Base-by-base conservation (phyloP, 2,888 invertebrate genomes). In the Drosophila putrida region DNA sequence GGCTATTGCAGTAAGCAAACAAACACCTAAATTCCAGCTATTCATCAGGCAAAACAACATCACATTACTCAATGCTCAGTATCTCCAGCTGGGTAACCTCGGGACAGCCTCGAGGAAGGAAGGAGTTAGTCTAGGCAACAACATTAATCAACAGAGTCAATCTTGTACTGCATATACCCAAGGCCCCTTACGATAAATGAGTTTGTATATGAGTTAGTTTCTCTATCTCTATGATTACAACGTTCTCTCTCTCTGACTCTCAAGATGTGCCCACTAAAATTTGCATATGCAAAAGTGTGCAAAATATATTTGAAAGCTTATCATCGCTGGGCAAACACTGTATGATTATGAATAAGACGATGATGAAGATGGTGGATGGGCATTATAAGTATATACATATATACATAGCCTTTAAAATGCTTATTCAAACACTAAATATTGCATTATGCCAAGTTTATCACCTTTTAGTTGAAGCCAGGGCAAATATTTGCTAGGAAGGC, bases 381-480 rank as follows among this genome's bases (percentile, higher is more conserved):
- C 36, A 13, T 44, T 54, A 35, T 6, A 33, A 11, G 33, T 33
- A 35, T 6, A 25, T 43, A 25, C 25, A 25, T 25, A 11, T 6
- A 25, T 43, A 25, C 25, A 25, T 25, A 11, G 43, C 75, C 70
- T 35, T 66, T 67, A 68, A 69, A 73, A 71, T 68, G 84, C 59
- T 66, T 71, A 44, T 57, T 67, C 70, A 75, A 82, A 78, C 85
- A 78, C 72, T 78, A 75, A 82, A 85, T 84, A 80, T 78, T 75
- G 70, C 80, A 82, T 82, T 85, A 80, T 85, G 83, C 68, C 76
- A 76, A 73, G 83, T 80, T 82, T 73, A 82, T 78, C 85, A 82
- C 82, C 80, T 82, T 82, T 82, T 73, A 85, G 82, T 72, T 64
- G 63, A 75, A 63, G 67, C 63, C 70, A 47, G 57, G 15, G 68